Conservation (phyloP, 2,888 invertebrate species). For the Drosophila antonietae region DNA sequence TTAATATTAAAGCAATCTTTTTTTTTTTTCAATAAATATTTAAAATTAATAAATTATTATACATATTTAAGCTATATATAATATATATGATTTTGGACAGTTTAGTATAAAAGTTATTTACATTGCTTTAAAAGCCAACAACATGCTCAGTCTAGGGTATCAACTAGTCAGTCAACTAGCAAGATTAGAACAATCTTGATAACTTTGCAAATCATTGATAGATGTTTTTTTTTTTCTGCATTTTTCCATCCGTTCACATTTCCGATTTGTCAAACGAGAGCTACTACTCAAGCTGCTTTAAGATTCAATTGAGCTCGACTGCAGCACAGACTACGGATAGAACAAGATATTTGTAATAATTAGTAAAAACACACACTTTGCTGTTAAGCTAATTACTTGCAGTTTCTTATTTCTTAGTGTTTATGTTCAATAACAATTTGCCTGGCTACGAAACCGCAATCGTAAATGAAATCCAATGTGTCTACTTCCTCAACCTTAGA, state of each 20-base stretch:
- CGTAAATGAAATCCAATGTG: conserved; percentile 45
- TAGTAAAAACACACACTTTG: not conserved
- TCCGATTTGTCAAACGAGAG: not conserved
- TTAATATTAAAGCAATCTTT: no score
- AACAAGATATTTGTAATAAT: not conserved
- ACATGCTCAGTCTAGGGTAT: not conserved
- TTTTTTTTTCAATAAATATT: no score
- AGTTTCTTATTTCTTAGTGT: conserved; percentile 1
- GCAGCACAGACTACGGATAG: not conserved
- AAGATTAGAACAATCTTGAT: not conserved
- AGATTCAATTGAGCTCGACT: not conserved
- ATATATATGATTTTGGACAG: no score
- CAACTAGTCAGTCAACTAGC: no score
- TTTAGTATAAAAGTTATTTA: no score
- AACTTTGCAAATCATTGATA: not conserved
- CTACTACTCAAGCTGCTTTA: no score
- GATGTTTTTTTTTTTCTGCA: not conserved
- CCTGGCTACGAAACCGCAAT: conserved; percentile 33
- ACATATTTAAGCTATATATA: no score
- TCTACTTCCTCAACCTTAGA: conserved; percentile 54
- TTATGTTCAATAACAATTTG: conserved; percentile 36
- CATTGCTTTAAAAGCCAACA: not conserved
- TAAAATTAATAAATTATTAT: no score
- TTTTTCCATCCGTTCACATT: not conserved
- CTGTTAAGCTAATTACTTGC: conserved; percentile 2